phyloP scores from a whole-genome alignment of 2,113 vertebrate species.

The Anoura caudifer region DNA sequence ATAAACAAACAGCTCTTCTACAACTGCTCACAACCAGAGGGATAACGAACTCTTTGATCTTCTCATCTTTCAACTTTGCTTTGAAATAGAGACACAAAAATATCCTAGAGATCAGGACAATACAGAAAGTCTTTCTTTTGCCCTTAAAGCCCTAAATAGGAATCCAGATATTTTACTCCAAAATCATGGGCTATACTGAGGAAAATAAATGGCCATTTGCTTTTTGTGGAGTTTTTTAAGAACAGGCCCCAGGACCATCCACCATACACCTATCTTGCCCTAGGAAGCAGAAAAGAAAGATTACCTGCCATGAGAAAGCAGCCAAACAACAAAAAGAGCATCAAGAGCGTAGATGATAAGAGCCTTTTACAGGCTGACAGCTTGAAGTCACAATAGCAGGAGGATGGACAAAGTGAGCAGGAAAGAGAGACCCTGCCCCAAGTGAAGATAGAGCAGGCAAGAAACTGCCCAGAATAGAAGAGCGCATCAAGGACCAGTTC shows the following conservation, averaged over 20 bases:
- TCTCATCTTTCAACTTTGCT: not conserved
- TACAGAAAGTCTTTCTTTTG: not conserved
- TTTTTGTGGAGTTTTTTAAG: not conserved
- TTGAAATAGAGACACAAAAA: not conserved
- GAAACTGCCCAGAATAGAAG: not conserved
- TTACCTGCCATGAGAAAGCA: not conserved
- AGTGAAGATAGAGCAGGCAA: not conserved
- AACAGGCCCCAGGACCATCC: not conserved
- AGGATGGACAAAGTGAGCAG: not conserved
- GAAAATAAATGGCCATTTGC: not conserved
- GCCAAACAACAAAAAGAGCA: not conserved
- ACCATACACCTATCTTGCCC: not conserved
- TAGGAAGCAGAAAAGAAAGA: not conserved
- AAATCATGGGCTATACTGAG: not conserved
- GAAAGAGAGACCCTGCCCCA: not conserved
- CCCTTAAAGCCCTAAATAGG: not conserved
- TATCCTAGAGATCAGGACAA: not conserved
- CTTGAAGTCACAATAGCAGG: not conserved
- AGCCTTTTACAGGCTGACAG: not conserved
- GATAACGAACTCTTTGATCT: constrained; percentile 17
- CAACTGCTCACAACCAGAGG: not conserved
- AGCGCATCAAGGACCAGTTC: not conserved
- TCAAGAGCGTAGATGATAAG: not conserved
- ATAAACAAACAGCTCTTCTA: not conserved
- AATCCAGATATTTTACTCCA: not conserved